Percentiles rank a stretch among this genome's conserved stretches.
phyloP scores from a whole-genome alignment of 2,113 vertebrate species.

The Colistium nudipinnis region DNA sequence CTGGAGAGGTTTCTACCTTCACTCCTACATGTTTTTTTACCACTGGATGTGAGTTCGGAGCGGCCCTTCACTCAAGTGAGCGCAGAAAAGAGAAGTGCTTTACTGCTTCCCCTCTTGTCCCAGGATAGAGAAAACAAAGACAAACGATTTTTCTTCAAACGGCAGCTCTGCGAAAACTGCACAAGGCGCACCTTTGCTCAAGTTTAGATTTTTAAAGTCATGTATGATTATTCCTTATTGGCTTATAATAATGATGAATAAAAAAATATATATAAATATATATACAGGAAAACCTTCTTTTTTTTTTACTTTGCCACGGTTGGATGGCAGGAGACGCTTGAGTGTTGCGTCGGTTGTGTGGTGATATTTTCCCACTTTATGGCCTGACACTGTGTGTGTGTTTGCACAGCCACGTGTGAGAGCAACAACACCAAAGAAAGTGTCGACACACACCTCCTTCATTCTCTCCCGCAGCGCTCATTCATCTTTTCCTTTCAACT shows the following conservation, averaged over 20 bases:
- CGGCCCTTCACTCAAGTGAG: slow-evolving; percentile 45
- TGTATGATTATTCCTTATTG: not conserved
- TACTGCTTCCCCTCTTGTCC: slow-evolving; percentile 47
- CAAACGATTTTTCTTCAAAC: too few species aligned
- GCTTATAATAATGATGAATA: not conserved
- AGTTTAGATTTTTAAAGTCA: not conserved
- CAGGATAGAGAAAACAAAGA: slow-evolving; percentile 11
- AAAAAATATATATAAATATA: too few species aligned
- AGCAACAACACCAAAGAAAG: slow-evolving; percentile 27
- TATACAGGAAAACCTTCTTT: too few species aligned
- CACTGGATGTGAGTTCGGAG: slow-evolving; percentile 57
- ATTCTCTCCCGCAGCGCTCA: slow-evolving; percentile 19
- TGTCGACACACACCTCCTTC: slow-evolving; percentile 44
- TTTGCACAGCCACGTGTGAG: slow-evolving; percentile 27
- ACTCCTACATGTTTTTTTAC: slow-evolving; percentile 42
- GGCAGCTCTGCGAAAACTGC: too few species aligned
- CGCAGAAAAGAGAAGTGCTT: slow-evolving; percentile 45
- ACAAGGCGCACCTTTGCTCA: too few species aligned
- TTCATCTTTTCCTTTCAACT: slow-evolving; percentile 39
- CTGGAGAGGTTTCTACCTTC: slow-evolving; percentile 21
- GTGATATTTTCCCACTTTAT: slow-evolving; percentile 20
- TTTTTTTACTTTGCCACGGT: too few species aligned
- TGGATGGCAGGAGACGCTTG: too few species aligned
- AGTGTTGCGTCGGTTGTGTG: too few species aligned
- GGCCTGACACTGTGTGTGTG: slow-evolving; percentile 21